These are phyloP conservation scores for Hypena proboscidalis DNA, from an alignment of 2,888 invertebrate species.

Conservation along the genomic window DNA sequence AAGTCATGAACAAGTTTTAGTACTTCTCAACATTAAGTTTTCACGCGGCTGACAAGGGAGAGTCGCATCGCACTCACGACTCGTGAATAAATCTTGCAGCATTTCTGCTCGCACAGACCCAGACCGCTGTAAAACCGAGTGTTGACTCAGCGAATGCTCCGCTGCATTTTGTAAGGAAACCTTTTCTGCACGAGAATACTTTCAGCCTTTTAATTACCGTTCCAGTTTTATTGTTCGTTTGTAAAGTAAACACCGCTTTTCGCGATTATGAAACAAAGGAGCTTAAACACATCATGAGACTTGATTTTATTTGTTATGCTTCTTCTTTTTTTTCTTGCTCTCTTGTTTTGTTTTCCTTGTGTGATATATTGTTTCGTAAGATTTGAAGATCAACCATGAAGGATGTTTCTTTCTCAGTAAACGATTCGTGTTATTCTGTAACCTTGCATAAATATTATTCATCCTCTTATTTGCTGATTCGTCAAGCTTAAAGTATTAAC, in stretches of 20 bases:
- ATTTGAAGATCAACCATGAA: not conserved
- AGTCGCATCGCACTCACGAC: slow-evolving; percentile 41
- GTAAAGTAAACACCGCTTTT: slow-evolving; percentile 11
- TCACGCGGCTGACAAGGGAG: slow-evolving; percentile 54
- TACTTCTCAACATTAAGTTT: slow-evolving; percentile 68
- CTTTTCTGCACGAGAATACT: slow-evolving; percentile 19
- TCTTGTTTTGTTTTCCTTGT: not conserved
- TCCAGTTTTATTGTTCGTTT: slow-evolving; percentile 19
- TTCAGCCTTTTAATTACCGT: slow-evolving; percentile 32
- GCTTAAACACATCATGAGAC: slow-evolving; percentile 1
- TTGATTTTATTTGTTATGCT: not conserved
- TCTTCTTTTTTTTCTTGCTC: not conserved
- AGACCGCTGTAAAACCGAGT: slow-evolving; percentile 2
- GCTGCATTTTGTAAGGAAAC: slow-evolving; percentile 28
- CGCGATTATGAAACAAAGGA: slow-evolving; percentile 11
- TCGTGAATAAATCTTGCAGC: slow-evolving; percentile 50
- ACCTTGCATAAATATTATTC: slow-evolving; percentile 8
- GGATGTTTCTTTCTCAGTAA: not conserved
- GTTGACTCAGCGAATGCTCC: slow-evolving; percentile 26
- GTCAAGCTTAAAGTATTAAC: slow-evolving; percentile 11
- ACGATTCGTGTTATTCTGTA: slow-evolving; percentile 9
- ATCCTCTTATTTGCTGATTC: slow-evolving; percentile 18
- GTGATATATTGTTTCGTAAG: not conserved
- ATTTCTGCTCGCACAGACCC: slow-evolving; percentile 33
- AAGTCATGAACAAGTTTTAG: slow-evolving; percentile 60